These are phyloP conservation scores for Sinocyclocheilus anophthalmus DNA, from an alignment of 2,113 vertebrate species.

Conservation along the genomic window DNA sequence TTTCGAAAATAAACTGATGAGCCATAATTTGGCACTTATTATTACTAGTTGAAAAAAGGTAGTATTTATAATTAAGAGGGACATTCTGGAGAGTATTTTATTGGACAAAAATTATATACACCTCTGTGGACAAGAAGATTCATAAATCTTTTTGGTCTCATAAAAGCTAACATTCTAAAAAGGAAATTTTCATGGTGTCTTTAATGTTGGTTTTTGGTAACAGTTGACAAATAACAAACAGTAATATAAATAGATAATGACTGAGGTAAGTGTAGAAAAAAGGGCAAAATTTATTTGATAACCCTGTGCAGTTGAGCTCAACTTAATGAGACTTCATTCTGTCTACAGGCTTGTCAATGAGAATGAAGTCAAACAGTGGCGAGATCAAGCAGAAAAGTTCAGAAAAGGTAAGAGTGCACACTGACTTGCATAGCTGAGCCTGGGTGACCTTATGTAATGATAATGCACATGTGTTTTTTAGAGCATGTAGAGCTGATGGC, in stretches of 20 bases:
- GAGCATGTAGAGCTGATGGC: slow-evolving; percentile 88
- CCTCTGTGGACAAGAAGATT: background rate
- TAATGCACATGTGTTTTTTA: slow-evolving; percentile 56
- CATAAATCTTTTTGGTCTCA: background rate
- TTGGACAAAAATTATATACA: background rate
- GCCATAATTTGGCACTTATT: background rate
- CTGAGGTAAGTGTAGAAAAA: slow-evolving; percentile 23
- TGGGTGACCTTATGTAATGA: background rate
- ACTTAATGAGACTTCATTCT: background rate
- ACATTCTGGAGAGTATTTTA: background rate
- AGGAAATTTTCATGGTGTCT: background rate
- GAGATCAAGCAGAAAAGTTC: slow-evolving; percentile 95
- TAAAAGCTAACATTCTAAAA: background rate
- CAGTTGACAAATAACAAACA: slow-evolving; percentile 26
- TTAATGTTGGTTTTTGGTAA: background rate
- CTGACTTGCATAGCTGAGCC: background rate
- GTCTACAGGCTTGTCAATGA: slow-evolving; percentile 91
- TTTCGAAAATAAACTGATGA: background rate
- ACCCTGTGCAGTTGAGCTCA: background rate
- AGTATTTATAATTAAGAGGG: background rate
- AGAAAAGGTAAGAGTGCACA: slow-evolving; percentile 83
- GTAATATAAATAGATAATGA: background rate
- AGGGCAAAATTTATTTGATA: background rate
- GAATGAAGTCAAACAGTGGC: slow-evolving; percentile 96
- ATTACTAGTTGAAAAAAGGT: background rate